These are phyloP conservation scores for Subacronicta megacephala DNA, from an alignment of 2,888 invertebrate genomes.

Conservation along the genomic window DNA sequence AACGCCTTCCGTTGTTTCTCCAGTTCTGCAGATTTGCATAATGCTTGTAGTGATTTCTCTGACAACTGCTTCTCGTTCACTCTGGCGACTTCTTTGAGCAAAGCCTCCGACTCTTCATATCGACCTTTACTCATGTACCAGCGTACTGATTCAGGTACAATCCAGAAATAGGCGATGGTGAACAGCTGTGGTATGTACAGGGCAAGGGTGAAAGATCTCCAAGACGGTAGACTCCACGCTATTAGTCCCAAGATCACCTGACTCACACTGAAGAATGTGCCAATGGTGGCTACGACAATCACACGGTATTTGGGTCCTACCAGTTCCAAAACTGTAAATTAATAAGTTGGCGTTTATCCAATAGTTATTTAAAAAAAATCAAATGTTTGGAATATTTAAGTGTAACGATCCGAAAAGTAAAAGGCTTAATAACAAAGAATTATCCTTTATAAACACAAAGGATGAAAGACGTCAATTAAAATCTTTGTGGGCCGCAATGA, in stretches of 20 bases:
- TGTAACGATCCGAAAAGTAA: too few species aligned
- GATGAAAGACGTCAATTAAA: too few species aligned
- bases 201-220: conserved; percentile 91
- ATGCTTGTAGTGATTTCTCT: conserved; percentile 69
- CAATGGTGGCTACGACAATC: conserved; percentile 91
- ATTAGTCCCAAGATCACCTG: conserved; percentile 91
- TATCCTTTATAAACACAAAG: too few species aligned
- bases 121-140: conserved; percentile 93
- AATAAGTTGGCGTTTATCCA: too few species aligned
- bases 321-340: conserved; percentile 91
- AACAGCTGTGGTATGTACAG: conserved; percentile 92
- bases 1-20: conserved; percentile 62
- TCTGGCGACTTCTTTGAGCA: conserved; percentile 90
- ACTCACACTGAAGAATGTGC: conserved; percentile 92
- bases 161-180: conserved; percentile 91
- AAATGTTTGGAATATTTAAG: too few species aligned
- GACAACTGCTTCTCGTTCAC: conserved; percentile 86
- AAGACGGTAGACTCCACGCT: conserved; percentile 92
- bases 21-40: conserved; percentile 67
- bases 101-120: conserved; percentile 90
- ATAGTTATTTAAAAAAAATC: too few species aligned
- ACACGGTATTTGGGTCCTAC: conserved; percentile 93
- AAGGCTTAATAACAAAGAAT: too few species aligned
- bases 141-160: conserved; percentile 92
- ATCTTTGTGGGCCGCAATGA: too few species aligned